Percentiles rank a stretch among this genome's conserved stretches.
Evolutionary conservation across 2,113 vertebrate genomes (phyloP).

Genomic region (Oncorhynchus mykiss): DNA sequence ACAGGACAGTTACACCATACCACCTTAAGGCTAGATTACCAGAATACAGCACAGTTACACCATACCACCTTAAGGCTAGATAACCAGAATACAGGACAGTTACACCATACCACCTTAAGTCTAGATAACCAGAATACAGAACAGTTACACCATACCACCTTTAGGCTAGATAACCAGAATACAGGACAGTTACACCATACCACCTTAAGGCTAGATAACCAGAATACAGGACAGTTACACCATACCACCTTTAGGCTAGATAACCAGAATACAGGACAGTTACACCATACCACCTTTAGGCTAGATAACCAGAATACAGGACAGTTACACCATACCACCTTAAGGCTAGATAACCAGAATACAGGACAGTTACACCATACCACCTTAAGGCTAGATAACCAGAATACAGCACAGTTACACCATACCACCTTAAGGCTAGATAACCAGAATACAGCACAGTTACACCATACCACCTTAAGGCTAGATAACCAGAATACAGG

Average conservation of each 20-base stretch:
- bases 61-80: not conserved
- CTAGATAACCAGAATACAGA: not conserved
- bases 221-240: not conserved
- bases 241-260: no score
- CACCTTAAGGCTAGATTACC: not conserved
- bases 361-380: not conserved
- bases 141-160: not conserved
- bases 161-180: no score
- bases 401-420: no score
- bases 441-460: not conserved
- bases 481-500: no score
- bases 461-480: no score
- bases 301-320: no score
- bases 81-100: no score
- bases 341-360: constrained; percentile 35
- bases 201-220: constrained; percentile 39
- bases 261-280: not conserved
- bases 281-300: no score
- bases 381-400: no score
- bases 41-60: not conserved
- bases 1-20: not conserved
- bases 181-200: no score
- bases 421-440: constrained; percentile 39
- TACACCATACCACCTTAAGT: constrained; percentile 39
- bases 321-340: no score